A percentile compares a stretch with the other conserved stretches of the same genome.
These are phyloP conservation scores for Psix sp. DNA, from an alignment of 1,140 invertebrate species.

Conservation along the genomic window DNA sequence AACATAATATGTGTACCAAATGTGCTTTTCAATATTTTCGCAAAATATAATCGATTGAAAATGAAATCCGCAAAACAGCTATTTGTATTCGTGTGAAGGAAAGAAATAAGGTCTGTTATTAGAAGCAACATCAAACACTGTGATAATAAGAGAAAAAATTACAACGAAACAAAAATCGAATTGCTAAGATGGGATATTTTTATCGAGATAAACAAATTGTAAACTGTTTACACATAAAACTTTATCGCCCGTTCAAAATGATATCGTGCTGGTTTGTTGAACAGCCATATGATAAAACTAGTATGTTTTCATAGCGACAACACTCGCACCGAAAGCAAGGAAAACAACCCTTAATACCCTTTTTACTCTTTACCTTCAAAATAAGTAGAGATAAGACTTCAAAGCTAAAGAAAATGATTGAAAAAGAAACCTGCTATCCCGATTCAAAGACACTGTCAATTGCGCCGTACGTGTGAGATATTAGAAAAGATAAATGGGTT, in stretches of 20 bases:
- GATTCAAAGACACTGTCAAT: slow-evolving; percentile 24
- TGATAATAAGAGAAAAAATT: slow-evolving; percentile 38
- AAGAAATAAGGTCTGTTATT: too few species aligned
- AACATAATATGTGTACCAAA: too few species aligned
- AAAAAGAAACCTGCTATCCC: slow-evolving; percentile 35
- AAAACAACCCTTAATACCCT: slow-evolving; percentile 56
- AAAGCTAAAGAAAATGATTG: slow-evolving; percentile 50
- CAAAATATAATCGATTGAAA: too few species aligned
- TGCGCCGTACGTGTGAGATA: slow-evolving; percentile 30
- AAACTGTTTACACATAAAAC: slow-evolving; percentile 56
- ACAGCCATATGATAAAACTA: slow-evolving; percentile 54
- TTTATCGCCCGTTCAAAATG: slow-evolving; percentile 36
- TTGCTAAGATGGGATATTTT: slow-evolving; percentile 18
- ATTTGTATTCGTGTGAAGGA: too few species aligned
- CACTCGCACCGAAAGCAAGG: slow-evolving; percentile 34
- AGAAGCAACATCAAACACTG: slow-evolving; percentile 9
- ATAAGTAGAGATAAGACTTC: slow-evolving; percentile 35
- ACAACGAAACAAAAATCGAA: slow-evolving; percentile 31
- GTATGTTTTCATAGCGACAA: slow-evolving; percentile 51
- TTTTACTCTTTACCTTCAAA: slow-evolving; percentile 42
- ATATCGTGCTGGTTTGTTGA: slow-evolving; percentile 41
- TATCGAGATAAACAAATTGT: slow-evolving; percentile 46
- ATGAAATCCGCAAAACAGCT: too few species aligned
- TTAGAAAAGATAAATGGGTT: slow-evolving; percentile 14
- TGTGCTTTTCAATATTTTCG: too few species aligned